These are phyloP conservation scores for Taxidea taxus DNA, from an alignment of 2,113 vertebrate genomes.

Conservation along the genomic window DNA sequence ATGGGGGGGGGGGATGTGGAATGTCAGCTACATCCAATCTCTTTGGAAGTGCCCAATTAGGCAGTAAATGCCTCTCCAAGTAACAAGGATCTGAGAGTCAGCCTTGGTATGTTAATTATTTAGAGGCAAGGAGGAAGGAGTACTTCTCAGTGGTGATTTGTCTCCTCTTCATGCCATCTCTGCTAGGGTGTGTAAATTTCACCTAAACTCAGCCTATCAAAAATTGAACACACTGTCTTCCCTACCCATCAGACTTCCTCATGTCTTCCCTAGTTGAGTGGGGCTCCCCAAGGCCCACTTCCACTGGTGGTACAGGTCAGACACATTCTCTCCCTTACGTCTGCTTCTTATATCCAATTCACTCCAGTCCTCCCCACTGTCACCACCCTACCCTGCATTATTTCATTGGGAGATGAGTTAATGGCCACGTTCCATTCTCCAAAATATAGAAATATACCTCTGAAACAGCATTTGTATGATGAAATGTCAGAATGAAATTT, in stretches of 20 bases:
- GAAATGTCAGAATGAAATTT: background rate
- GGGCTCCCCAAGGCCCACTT: background rate
- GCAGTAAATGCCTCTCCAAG: background rate
- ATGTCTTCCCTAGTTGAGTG: background rate
- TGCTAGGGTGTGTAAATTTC: background rate
- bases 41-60: background rate
- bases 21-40: background rate
- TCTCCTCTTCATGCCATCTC: background rate
- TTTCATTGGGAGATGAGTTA: background rate
- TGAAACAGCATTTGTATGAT: background rate
- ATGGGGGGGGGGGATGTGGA: background rate
- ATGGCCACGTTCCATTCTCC: background rate
- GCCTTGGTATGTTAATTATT: background rate
- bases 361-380: background rate
- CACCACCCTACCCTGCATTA: background rate
- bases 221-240: background rate
- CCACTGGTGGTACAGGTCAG: background rate
- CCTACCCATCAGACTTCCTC: background rate
- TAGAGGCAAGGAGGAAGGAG: background rate
- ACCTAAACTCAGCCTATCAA: background rate
- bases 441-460: background rate
- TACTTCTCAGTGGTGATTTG: background rate
- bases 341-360: background rate
- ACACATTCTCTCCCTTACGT: background rate
- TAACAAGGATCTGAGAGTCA: background rate